Percentiles rank a stretch among this genome's conserved stretches.
These are phyloP conservation scores for Hypanus sabinus DNA, from an alignment of 2,113 vertebrate species.

Conservation along the genomic window DNA sequence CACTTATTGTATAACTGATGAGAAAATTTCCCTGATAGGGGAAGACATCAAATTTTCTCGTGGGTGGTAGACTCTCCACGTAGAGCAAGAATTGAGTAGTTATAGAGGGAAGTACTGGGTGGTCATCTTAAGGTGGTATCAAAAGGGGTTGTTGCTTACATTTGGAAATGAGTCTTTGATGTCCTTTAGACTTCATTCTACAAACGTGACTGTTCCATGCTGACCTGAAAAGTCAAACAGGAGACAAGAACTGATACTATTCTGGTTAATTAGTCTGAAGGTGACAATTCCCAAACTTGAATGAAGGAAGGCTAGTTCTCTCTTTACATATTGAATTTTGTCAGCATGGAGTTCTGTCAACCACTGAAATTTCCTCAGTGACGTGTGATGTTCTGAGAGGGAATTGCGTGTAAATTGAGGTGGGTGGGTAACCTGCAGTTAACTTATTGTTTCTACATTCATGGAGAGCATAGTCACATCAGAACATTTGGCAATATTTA, in stretches of 20 bases:
- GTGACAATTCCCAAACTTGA: slow-evolving; percentile 42
- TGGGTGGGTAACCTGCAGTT: not conserved
- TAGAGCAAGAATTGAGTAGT: not conserved
- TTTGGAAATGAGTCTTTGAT: slow-evolving; percentile 48
- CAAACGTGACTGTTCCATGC: slow-evolving; percentile 51
- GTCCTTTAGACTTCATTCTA: slow-evolving; percentile 49
- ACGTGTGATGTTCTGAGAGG: not conserved
- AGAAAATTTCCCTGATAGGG: not conserved
- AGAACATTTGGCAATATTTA: not conserved
- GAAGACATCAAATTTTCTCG: not conserved
- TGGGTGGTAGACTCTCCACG: not conserved
- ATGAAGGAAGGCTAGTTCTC: slow-evolving; percentile 37
- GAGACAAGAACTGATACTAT: slow-evolving; percentile 48
- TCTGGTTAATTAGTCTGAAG: slow-evolving; percentile 51
- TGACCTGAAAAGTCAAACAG: slow-evolving; percentile 45
- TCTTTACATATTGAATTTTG: not conserved
- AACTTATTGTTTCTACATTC: not conserved
- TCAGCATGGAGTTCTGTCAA: not conserved
- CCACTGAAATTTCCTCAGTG: not conserved
- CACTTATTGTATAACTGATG: not conserved
- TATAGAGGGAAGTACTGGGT: slow-evolving; percentile 51
- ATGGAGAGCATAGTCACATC: slow-evolving; percentile 5
- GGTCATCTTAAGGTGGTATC: slow-evolving; percentile 49
- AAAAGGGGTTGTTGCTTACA: slow-evolving; percentile 44
- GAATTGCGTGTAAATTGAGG: not conserved